A percentile compares a stretch with the other conserved stretches of the same genome.
Conservation (phyloP, 1,140 invertebrate genomes). For the Wiebesia pumilae region DNA sequence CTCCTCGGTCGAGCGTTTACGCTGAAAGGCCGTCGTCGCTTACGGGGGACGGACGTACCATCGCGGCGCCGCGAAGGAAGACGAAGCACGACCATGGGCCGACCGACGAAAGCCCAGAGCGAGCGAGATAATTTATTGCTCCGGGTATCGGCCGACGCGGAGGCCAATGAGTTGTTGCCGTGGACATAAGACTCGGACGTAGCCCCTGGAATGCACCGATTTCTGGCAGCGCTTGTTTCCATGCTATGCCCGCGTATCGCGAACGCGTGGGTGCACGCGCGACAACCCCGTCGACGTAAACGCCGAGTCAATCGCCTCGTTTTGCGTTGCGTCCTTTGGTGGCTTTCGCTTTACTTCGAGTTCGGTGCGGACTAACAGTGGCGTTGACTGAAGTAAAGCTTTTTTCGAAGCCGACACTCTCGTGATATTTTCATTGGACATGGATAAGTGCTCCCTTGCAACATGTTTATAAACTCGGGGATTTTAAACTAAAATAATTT, state of each 20-base stretch:
- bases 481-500: not conserved
- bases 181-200: not conserved
- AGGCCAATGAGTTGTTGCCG: slow-evolving; percentile 47
- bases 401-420: not conserved
- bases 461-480: not conserved
- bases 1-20: not conserved
- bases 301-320: not conserved
- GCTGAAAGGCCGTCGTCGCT: not conserved
- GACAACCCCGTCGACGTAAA: not conserved
- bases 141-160: not conserved
- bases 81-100: not conserved
- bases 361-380: not conserved
- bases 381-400: not conserved
- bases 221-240: slow-evolving; percentile 26
- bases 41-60: not conserved
- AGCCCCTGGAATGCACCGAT: slow-evolving; percentile 40
- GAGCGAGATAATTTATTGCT: slow-evolving; percentile 45
- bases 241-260: no score
- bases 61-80: not conserved
- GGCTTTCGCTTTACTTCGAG: no score
- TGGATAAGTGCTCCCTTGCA: not conserved
- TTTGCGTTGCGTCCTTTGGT: no score
- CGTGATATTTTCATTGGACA: not conserved
- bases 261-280: not conserved
- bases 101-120: no score